These are phyloP conservation scores for Conus canariensis DNA, from an alignment of 2,888 invertebrate species.

Conservation along the genomic window DNA sequence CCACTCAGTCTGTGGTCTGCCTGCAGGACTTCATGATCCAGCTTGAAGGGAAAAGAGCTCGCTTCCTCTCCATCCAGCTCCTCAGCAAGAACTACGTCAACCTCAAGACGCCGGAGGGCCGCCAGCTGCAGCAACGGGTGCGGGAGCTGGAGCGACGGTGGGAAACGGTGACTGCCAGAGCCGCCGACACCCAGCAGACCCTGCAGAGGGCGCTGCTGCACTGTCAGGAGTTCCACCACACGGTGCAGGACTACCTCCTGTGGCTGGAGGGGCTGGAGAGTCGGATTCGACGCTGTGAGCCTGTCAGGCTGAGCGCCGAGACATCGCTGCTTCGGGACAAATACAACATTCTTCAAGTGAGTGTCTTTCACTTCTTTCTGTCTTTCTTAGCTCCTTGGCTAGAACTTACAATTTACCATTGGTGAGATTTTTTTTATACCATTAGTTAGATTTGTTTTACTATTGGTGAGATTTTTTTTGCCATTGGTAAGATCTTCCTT, in stretches of 20 bases:
- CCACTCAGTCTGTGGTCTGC: too few relatives aligned
- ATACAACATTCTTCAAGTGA: conserved; percentile 85
- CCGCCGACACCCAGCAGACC: conserved; percentile 87
- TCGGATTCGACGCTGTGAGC: conserved; percentile 89
- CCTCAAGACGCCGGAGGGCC: conserved; percentile 60
- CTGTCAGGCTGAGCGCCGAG: conserved; percentile 88
- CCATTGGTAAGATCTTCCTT: too few relatives aligned
- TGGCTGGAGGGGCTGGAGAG: conserved; percentile 90
- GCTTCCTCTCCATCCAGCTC: conserved; percentile 92
- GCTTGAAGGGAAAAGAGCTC: conserved; percentile 93
- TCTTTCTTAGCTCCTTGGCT: neutral
- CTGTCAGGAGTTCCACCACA: conserved; percentile 83
- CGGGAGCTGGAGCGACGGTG: conserved; percentile 85
- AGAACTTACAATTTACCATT: too few relatives aligned
- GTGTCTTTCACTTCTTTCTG: neutral
- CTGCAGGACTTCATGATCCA: conserved; percentile 90
- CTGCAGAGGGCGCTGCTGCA: conserved; percentile 89
- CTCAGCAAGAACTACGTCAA: conserved; percentile 82
- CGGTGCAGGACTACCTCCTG: conserved; percentile 88
- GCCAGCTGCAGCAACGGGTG: conserved; percentile 63
- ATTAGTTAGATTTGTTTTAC: too few relatives aligned
- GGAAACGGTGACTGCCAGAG: conserved; percentile 89
- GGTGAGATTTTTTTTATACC: too few relatives aligned
- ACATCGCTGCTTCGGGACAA: conserved; percentile 84
- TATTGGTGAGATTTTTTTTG: too few relatives aligned